Conservation (phyloP, 2,113 vertebrate species). For the Etheostoma spectabile region DNA sequence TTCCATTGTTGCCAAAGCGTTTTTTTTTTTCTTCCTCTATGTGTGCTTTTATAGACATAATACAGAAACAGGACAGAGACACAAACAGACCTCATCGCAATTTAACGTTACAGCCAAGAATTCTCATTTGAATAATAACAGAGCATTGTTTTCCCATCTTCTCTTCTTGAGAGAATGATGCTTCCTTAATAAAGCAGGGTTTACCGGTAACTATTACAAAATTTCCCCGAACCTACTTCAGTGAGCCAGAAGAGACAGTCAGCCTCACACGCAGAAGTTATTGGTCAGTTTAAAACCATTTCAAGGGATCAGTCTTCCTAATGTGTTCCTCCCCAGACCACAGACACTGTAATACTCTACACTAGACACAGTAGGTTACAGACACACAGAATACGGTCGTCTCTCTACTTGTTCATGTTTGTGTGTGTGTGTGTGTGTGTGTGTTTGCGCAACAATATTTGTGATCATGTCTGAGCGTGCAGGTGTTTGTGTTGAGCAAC, state of each 20-base stretch:
- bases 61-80: slow-evolving; percentile 46
- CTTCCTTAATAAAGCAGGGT: slow-evolving; percentile 33
- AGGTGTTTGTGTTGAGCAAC: slow-evolving; percentile 72
- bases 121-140: slow-evolving; percentile 21
- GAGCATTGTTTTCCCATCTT: slow-evolving; percentile 23
- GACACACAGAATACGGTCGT: slow-evolving; percentile 28
- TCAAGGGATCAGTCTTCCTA: slow-evolving; percentile 58
- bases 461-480: slow-evolving; percentile 66
- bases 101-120: slow-evolving; percentile 64
- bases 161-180: slow-evolving; percentile 48
- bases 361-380: neutral
- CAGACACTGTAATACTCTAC: slow-evolving; percentile 47
- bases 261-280: neutral
- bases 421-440: slow-evolving; percentile 49
- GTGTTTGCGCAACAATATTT: slow-evolving; percentile 61
- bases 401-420: slow-evolving; percentile 62
- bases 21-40: slow-evolving; percentile 14
- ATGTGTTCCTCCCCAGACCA: slow-evolving; percentile 40
- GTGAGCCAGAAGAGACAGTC: slow-evolving; percentile 27
- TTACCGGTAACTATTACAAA: neutral
- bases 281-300: slow-evolving; percentile 24
- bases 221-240: neutral
- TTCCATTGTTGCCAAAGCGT: slow-evolving; percentile 81
- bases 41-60: slow-evolving; percentile 66
- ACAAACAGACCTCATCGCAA: slow-evolving; percentile 56